Evolutionary conservation across 2,888 invertebrate genomes (phyloP).

Genomic region (Strigamia transsilvanica): DNA sequence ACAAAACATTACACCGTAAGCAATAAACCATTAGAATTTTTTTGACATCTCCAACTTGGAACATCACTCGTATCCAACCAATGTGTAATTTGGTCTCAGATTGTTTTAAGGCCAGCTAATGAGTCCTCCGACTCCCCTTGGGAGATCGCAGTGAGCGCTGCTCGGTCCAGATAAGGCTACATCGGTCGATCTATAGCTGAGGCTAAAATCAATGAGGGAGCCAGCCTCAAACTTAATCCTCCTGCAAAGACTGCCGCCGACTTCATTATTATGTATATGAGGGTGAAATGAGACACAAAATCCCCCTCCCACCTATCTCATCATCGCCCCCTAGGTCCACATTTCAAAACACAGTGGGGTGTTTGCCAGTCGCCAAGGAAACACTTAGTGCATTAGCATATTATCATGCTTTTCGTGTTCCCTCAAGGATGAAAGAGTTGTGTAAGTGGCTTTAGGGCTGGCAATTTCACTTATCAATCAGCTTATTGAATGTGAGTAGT

Average conservation of each 20-base stretch:
- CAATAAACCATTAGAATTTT: slow-evolving; percentile 36
- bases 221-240: slow-evolving; percentile 36
- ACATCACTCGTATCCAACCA: slow-evolving; percentile 22
- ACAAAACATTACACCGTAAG: neutral
- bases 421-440: slow-evolving; percentile 42
- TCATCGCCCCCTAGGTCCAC: slow-evolving; percentile 17
- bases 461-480: slow-evolving; percentile 46
- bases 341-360: slow-evolving; percentile 17
- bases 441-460: slow-evolving; percentile 44
- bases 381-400: slow-evolving; percentile 44
- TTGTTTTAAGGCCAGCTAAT: slow-evolving; percentile 47
- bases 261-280: slow-evolving; percentile 49
- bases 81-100: slow-evolving; percentile 15
- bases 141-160: slow-evolving; percentile 26
- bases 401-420: slow-evolving; percentile 33
- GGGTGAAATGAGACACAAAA: slow-evolving; percentile 40
- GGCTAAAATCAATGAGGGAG: slow-evolving; percentile 41
- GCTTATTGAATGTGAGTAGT: slow-evolving; percentile 16
- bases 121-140: slow-evolving; percentile 3
- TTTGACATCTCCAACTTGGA: slow-evolving; percentile 9
- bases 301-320: neutral
- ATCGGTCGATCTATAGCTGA: slow-evolving; percentile 35
- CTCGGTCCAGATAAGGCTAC: slow-evolving; percentile 44
- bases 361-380: slow-evolving; percentile 13
- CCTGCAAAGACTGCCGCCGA: slow-evolving; percentile 23